Evolutionary conservation across 1,140 invertebrate species (phyloP), one percentile per base, ranked within the genome.

Genomic region (Panagrolaimus sp.): DNA sequence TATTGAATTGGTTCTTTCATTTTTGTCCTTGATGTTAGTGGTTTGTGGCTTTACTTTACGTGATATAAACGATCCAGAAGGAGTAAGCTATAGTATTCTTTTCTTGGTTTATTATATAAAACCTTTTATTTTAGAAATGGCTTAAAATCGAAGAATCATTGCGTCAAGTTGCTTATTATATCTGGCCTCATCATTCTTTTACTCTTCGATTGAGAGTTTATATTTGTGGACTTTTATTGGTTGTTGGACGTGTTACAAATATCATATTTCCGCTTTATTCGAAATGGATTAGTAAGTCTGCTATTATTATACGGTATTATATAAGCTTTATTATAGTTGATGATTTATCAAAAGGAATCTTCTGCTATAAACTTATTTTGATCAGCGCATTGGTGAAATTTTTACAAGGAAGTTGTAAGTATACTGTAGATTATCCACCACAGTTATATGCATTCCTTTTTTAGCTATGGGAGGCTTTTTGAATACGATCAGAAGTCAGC

Each of bases 251-350:
- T 79, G 88, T 89, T n/a, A 89, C 93, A 63, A 98, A 96, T 87
- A 85, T 97, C 14, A 92, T 89, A 84, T 91, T 96, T 42, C 94
- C 93, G 46, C 89, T 97, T 79, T 96, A 93, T 84, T 92, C 90
- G 84, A 93, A 93, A 85, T 86, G 88, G 75, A 95, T 98, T 81
- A 86, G 87, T 86, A 78, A 81, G 84, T 80, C 63, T 75, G 63
- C 66, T 62, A 64, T 23, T 71, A n/a, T n/a, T n/a, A n/a, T n/a
- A n/a, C n/a, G n/a, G n/a, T 20, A 38, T 67, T 5, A n/a, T n/a
- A n/a, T n/a, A 73, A 31, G 16, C 44, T 69, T 65, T 65, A 13
- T 75, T 31, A 16, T 66, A 77, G 76, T 79, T 23, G 81, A 78
- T 51, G 69, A 62, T 38, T 63, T 81, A 9, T 66, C 81, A 5